Base-by-base conservation (phyloP, 1,140 invertebrate species). In the Paralvinella palmiformis region DNA sequence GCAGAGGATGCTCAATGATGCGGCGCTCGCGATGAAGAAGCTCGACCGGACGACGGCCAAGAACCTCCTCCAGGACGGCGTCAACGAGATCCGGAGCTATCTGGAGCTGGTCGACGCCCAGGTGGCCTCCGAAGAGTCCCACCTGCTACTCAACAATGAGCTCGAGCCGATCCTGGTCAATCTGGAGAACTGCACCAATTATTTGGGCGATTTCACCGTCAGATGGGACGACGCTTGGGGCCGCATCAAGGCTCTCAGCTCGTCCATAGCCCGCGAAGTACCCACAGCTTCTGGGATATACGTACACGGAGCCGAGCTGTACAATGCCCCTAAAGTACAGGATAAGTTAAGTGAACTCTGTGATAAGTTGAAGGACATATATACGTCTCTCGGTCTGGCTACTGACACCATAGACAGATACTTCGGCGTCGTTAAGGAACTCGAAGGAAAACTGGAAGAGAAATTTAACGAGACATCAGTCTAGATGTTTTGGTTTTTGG, bases 161-260 rank as follows among this genome's bases (percentile, higher is more conserved):
- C 20, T 62, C 3, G 64, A 66, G 33, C 27, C 53, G 1, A n/a
- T 62, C 17, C 29, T 66, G 13, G 52, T 59, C 15, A 66, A 66
- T 32, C 59, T 66, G 5, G 50, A 62, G 29, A 35, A 35, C 24
- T 66, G 64, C 36, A 24, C 35, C 3, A 15, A 33, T 32, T 59
- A 59, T 24, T 27, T 59, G 33, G 35, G 22, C 7, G 37, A 60
- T 37, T 41, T 41, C 58, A 24, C 24, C 35, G 58, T 60, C 35
- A 37, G 59, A 13, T 66, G 64, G 64, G 64, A 66, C 59, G 64
- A 66, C 50, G 59, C 59, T 22, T 66, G 64, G 64, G 59, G 45
- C 0, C 59, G 64, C 17, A 3, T 66, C 32, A 53, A 55, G 58
- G 58, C 59, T 15, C 52, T 66, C 13, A 29, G 32, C 17, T 62